phyloP scores from a whole-genome alignment of 2,888 invertebrate species.

The Osmoderma eremita region DNA sequence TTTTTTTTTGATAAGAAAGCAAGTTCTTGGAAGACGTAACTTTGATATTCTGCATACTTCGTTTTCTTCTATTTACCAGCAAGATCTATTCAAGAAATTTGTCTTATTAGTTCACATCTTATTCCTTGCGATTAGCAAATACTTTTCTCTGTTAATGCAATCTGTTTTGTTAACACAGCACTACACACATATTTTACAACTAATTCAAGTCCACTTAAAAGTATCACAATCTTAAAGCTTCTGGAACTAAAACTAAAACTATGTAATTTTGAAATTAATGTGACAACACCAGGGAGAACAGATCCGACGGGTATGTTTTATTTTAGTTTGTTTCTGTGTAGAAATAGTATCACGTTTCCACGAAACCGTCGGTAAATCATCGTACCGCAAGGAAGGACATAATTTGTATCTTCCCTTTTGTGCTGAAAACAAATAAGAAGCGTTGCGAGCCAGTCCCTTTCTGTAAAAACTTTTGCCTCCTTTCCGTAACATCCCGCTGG shows the following conservation, averaged over 20 bases:
- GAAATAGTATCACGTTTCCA: slow-evolving; percentile 33
- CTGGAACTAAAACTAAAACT: slow-evolving; percentile 32
- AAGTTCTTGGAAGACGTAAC: too few species aligned
- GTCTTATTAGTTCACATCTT: too few species aligned
- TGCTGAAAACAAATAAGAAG: slow-evolving; percentile 31
- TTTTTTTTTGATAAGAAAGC: too few species aligned
- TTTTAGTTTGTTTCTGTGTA: slow-evolving; percentile 31
- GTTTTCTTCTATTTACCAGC: too few species aligned
- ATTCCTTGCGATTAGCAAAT: too few species aligned
- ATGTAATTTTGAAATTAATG: slow-evolving; percentile 34
- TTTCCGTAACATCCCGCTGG: slow-evolving; percentile 24
- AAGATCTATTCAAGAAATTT: too few species aligned
- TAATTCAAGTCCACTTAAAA: slow-evolving; percentile 12
- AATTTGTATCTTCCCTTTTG: slow-evolving; percentile 34
- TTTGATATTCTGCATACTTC: too few species aligned
- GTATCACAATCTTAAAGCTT: slow-evolving; percentile 12
- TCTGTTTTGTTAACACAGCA: not conserved
- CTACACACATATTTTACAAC: slow-evolving; percentile 2
- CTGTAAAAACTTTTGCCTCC: slow-evolving; percentile 7
- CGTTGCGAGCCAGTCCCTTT: slow-evolving; percentile 23
- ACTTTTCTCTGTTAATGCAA: not conserved
- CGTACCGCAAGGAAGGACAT: slow-evolving; percentile 33
- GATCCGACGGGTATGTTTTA: slow-evolving; percentile 21
- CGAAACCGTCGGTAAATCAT: slow-evolving; percentile 34
- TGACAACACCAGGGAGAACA: slow-evolving; percentile 20